Base-by-base conservation (phyloP, 2,113 vertebrate genomes). In the Piaya cayana region DNA sequence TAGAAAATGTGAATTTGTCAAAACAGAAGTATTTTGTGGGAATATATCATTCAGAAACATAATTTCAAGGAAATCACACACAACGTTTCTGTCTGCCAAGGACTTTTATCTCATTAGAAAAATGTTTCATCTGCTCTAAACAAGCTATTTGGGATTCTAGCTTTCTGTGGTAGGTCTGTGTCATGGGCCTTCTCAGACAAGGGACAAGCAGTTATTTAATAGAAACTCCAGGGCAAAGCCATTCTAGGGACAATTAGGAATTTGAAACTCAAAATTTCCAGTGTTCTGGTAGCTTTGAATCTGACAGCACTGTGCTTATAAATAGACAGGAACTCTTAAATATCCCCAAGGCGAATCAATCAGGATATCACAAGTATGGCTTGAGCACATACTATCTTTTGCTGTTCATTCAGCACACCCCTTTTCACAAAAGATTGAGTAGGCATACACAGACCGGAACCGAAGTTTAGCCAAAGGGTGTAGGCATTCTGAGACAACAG, bases 301-400 rank as follows among this genome's bases (percentile, higher is more conserved):
- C 20, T 12, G 63, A 30, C 9, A 82, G 13, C 5, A 75, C 5
- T n/a, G 19, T 67, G 26, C 23, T 70, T 7, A 2, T 27, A 37
- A 22, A 74, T 82, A 82, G 29, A 23, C 34, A 50, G 45, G 59
- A 68, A 69, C 78, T 36, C 25, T 50, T 71, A 39, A 90, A 45
- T 50, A 2, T 45, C 36, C 7, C 7, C 25, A 72, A 15, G 7
- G 0, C 29, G 16, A 72, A 22, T 53, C 1, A 1, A 32, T 56
- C 32, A n/a, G 19, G 32, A 72, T 86, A 72, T 89, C 63, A 64
- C 0, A 0, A 80, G 14, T 49, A 63, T 18, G 27, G 62, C 4
- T 8, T 71, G 21, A 76, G 5, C 17, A 75, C 14, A 49, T 14
- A 45, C 8, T 22, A 30, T 5, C 26, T 13, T 75, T 75, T 0